Evolutionary conservation across 2,888 invertebrate species (phyloP).

Genomic region (Drosophila nigritarsus): DNA sequence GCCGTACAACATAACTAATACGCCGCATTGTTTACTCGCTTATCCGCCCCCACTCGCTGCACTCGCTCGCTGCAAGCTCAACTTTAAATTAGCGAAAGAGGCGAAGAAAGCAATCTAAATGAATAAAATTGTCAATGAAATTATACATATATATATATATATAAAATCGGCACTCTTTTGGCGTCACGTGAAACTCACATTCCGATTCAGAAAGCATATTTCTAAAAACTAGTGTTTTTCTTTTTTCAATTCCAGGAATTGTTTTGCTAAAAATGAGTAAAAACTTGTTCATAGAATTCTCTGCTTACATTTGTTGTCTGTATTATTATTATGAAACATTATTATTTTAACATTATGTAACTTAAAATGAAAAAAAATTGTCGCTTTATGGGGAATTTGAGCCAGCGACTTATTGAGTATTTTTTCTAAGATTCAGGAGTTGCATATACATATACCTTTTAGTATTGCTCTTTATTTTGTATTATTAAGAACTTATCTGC

Average conservation of each 20-base stretch:
- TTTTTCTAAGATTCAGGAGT: too few relatives aligned
- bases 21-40: constrained; percentile 8
- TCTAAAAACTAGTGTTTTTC: background rate
- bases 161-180: background rate
- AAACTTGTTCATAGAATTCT: too few relatives aligned
- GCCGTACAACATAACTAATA: constrained; percentile 27
- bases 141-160: too few relatives aligned
- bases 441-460: too few relatives aligned
- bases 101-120: background rate
- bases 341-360: background rate
- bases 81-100: background rate
- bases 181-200: background rate
- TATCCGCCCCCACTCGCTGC: background rate
- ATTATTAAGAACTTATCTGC: background rate
- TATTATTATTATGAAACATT: background rate
- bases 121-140: background rate
- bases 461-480: too few relatives aligned
- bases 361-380: too few relatives aligned
- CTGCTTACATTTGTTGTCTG: too few relatives aligned
- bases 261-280: background rate
- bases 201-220: too few relatives aligned
- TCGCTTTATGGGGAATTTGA: too few relatives aligned
- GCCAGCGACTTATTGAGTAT: too few relatives aligned
- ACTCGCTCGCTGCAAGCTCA: background rate
- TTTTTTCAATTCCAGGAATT: background rate